Base-by-base conservation (phyloP, 2,888 invertebrate species). In the Dichetophora obliterata region DNA sequence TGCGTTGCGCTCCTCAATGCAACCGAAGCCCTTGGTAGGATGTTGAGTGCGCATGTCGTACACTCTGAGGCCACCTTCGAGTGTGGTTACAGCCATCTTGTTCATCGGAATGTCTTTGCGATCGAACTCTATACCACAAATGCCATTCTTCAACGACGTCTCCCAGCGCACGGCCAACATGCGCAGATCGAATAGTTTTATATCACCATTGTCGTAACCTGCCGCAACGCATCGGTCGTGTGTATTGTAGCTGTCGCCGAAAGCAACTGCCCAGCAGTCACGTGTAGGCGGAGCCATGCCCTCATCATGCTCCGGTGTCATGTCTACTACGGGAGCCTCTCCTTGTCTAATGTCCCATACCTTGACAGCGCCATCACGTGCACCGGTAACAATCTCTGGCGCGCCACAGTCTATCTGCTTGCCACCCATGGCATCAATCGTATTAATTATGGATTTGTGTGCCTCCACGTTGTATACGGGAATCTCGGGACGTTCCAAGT, bases 331-430 rank as follows among this genome's bases (percentile, higher is more conserved):
- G 0, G 98, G 97, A 52, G 92, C 92, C 69, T 94, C 93, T 86
- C 95, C 95, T 88, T 98, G 98, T 1, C 98, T 91, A 0, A 95
- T 94, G 88, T 98, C 98, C 98, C 98, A 98, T 0, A 98, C 94
- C 91, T 97, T 98, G 0, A 98, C 97, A 65, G 93, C 92, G 91
- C 98, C 98, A 91, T 98, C 98, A 89, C 96, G 91, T 81, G 97
- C 95, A 5, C 97, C 98, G 5, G 98, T 98, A 0, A 95, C 97
- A 83, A 98, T 93, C 91, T 98, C 98, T 8, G 98, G 98, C 3
- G 98, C 97, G 19, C 98, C 98, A 88, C 95, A 96, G 72, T 95
- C 95, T 3, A 93, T 88, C 72, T 92, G 93, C 52, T 92, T 92
- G 0, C 98, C 98, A 2, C 95, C 98, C 81, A 98, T 93, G 0